Evolutionary conservation across 2,888 invertebrate species (phyloP), one percentile per base, ranked within the genome.

Genomic region (Drosophila anceps): DNA sequence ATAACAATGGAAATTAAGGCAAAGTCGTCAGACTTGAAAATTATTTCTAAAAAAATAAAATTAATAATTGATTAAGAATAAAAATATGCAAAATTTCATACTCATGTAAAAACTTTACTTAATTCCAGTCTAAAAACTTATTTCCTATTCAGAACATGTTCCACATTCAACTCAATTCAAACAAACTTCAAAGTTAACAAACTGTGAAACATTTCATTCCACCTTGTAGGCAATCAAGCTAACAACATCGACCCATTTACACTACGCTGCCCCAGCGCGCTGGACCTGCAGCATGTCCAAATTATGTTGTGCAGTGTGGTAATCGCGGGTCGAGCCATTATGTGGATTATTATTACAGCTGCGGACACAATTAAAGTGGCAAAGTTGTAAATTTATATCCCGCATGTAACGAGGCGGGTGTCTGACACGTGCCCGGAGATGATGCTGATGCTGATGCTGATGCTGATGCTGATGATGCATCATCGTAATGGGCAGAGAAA

Each of bases 331-430:
- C 60, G 31, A 3, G 43, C 66, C 51, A 63, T 64, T 69, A 51
- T 76, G 54, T 27, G 48, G 59, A 66, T 70, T 73, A 79, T 87
- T 76, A 72, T 73, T 79, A 65, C 74, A 70, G 74, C 72, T 84
- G 83, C 83, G 82, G 73, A 72, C 73, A 73, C 81, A 85, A 82
- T 88, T 85, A 85, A 82, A 73, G 70, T 60, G 73, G 74, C 74
- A 68, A 77, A 84, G 77, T 60, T 74, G 69, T 29, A 73, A 71
- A 84, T 84, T 79, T 82, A 79, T 74, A 76, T 65, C 84, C 84
- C 87, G 79, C 72, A 78, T 84, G 39, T 35, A 35, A 7, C 50
- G 50, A 50, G 33, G 24, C 60, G 53, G 60, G 63, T 69, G 64
- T 53, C 65, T 33, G 76, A 66, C 84, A 88, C 89, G 87, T 87